Evolutionary conservation across 2,113 vertebrate species (phyloP).

Genomic region (Sorex araneus): DNA sequence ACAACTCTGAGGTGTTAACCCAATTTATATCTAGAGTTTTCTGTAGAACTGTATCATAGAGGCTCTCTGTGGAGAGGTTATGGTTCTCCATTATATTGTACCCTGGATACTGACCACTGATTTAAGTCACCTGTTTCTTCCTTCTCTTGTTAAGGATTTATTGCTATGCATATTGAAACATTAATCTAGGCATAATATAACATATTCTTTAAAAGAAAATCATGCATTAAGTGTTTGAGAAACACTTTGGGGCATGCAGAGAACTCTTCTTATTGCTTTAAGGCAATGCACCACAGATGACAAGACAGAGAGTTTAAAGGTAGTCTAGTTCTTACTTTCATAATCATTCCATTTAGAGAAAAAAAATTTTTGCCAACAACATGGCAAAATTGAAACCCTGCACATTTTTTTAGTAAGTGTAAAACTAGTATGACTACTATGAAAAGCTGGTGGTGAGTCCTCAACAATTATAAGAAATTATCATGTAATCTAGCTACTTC

Average conservation of each 20-base stretch:
- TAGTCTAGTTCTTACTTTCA: neutral
- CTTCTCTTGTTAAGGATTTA: no score
- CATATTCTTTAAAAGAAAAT: conserved; percentile 31
- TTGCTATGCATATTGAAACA: neutral
- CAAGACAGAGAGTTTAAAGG: neutral
- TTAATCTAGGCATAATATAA: neutral
- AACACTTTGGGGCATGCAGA: neutral
- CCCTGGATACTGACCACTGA: neutral
- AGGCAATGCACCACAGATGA: neutral
- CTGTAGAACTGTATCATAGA: neutral
- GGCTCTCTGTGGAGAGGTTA: neutral
- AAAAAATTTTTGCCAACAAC: neutral
- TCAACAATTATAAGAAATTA: conserved; percentile 2
- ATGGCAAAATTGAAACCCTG: neutral
- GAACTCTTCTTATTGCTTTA: neutral
- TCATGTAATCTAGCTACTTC: neutral
- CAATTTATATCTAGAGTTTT: neutral
- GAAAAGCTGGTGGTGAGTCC: neutral
- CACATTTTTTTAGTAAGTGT: neutral
- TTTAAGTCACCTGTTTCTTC: neutral
- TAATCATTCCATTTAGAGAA: neutral
- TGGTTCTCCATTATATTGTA: neutral
- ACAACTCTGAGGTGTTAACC: neutral
- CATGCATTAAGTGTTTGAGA: neutral
- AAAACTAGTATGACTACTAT: neutral